Conservation (phyloP, 2,113 vertebrate species). For the Cinclus cinclus region DNA sequence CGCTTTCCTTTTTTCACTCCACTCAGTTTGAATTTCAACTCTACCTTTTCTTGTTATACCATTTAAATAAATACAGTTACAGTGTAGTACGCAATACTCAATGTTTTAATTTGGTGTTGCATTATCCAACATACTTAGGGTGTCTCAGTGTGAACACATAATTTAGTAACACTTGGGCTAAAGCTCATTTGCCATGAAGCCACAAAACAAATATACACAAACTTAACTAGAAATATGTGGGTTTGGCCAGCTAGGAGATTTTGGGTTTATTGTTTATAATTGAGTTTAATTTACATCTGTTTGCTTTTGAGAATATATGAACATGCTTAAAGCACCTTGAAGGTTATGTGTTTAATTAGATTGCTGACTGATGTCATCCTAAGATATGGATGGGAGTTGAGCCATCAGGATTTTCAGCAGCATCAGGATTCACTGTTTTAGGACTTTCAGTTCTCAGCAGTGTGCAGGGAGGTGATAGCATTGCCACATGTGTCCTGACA, state of each 20-base stretch:
- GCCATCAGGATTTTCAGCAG: neutral
- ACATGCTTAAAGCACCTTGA: neutral
- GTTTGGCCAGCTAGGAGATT: neutral
- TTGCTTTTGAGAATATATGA: neutral
- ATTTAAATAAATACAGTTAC: neutral
- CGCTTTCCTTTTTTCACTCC: neutral
- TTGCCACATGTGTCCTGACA: neutral
- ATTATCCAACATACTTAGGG: neutral
- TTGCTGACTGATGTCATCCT: neutral
- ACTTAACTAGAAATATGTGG: neutral
- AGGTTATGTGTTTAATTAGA: neutral
- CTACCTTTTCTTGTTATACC: neutral
- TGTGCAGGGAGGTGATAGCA: neutral
- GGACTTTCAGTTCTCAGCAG: neutral
- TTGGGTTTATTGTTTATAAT: neutral
- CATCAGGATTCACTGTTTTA: neutral
- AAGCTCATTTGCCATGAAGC: neutral
- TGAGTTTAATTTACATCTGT: neutral
- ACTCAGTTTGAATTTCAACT: neutral
- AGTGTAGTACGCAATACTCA: neutral
- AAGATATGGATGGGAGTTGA: neutral
- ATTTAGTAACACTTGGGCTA: neutral
- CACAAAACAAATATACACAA: neutral
- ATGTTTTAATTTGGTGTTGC: neutral
- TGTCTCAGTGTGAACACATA: neutral